Base-by-base conservation (phyloP, 1,140 invertebrate species). In the Drosophila fuyamai region DNA sequence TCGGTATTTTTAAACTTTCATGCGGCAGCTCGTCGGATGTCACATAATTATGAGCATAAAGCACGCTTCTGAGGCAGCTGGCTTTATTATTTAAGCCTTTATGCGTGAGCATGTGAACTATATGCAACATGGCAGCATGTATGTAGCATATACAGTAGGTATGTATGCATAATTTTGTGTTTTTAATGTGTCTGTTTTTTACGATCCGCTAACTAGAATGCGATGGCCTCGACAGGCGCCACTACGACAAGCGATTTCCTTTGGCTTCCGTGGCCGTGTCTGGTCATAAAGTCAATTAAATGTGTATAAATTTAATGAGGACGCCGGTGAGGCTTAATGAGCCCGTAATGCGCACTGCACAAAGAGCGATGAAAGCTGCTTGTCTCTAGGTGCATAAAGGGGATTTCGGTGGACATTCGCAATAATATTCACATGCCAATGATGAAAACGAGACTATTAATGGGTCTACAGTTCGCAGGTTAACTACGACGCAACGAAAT, bases 231-330 rank as follows among this genome's bases (percentile, higher is more conserved):
- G 60, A 56, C 70, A 43, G 53, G 50, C 61, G 47, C 47, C 40
- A 57, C 54, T 32, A 14, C 50, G 29, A 58, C 57, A 47, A 46
- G 32, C 48, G 59, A 53, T 61, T 53, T 36, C 47, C 59, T 61
- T 61, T 47, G 46, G 59, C 44, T 61, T 67, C 38, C 44, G 61
- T 56, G 66, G 67, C 47, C 61, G 48, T 58, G 55, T 59, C 79
- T 70, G 81, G 77, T 59, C 74, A 72, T 88, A 89, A 88, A 89
- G 84, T 89, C 84, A 89, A 90, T 89, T 89, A 89, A 89, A 84
- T 70, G 72, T 79, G 61, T 81, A 89, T 89, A 84, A 84, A 89
- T 78, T 90, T 84, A 90, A 89, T 89, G 81, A 81, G 73, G 46
- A 51, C 48, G 61, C 63, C 71, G 61, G 80, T 55, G 43, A 46